A percentile compares a stretch with the other conserved stretches of the same genome.
These are phyloP conservation scores for Tholera decimalis DNA, from an alignment of 2,888 invertebrate genomes.

Conservation along the genomic window DNA sequence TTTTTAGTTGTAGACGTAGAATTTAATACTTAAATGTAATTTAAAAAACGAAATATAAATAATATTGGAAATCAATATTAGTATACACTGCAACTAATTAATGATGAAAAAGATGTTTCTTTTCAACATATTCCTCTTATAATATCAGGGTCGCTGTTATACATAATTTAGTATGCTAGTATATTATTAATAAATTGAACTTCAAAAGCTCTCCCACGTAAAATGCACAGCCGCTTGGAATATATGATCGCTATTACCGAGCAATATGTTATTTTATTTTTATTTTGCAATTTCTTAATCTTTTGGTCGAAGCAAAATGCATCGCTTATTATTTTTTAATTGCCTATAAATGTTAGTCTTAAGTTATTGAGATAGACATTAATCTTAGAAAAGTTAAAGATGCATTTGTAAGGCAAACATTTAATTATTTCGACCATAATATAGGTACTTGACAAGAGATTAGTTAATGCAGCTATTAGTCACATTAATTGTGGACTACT, in stretches of 20 bases:
- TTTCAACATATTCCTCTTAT: neutral
- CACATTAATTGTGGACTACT: too few species aligned
- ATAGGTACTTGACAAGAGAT: too few species aligned
- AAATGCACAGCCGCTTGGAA: slow-evolving; percentile 48
- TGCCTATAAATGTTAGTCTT: too few species aligned
- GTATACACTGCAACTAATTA: neutral
- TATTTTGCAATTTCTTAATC: too few species aligned
- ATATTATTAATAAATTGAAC: slow-evolving; percentile 41
- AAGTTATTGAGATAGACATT: neutral
- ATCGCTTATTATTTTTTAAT: too few species aligned
- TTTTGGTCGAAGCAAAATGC: too few species aligned
- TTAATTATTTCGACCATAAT: too few species aligned
- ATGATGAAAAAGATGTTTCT: neutral
- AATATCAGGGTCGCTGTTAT: neutral
- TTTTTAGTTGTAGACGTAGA: neutral
- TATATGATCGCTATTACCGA: slow-evolving; percentile 32
- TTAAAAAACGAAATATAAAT: neutral
- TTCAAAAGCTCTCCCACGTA: slow-evolving; percentile 37
- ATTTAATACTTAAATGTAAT: neutral
- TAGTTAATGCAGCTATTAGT: neutral
- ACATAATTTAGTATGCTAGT: slow-evolving; percentile 11
- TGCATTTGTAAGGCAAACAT: too few species aligned
- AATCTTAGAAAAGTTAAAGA: neutral
- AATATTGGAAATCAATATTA: neutral
- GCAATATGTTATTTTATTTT: slow-evolving; percentile 20